These are phyloP conservation scores for Loxodonta africana DNA, from an alignment of 2,113 vertebrate species.

Conservation along the genomic window DNA sequence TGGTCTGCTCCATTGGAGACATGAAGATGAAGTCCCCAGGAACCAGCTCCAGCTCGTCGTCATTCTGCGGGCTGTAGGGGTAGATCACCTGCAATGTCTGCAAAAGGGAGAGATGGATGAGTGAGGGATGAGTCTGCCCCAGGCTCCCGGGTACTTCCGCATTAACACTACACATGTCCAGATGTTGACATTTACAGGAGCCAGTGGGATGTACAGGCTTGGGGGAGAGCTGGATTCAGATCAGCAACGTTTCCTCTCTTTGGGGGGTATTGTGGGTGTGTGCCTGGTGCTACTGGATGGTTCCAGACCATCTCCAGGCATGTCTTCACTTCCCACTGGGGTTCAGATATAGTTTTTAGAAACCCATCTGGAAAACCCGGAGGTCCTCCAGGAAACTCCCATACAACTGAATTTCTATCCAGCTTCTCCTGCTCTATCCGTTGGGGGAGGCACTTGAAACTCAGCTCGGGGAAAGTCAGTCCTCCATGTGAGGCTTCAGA, in stretches of 20 bases:
- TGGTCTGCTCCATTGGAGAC: slow-evolving; percentile 95
- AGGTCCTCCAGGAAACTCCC: neutral
- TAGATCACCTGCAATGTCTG: slow-evolving; percentile 98
- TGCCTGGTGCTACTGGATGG: neutral
- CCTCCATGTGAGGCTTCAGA: neutral
- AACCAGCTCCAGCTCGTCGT: slow-evolving; percentile 97
- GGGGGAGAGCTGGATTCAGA: neutral
- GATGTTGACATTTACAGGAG: rapidly evolving
- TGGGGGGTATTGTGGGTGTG: neutral
- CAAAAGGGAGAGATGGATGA: neutral
- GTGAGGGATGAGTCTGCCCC: neutral
- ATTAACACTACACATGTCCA: rapidly evolving
- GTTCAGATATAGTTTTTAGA: neutral
- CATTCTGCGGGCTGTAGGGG: slow-evolving; percentile 97
- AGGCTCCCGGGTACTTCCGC: rapidly evolving
- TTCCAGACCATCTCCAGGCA: neutral
- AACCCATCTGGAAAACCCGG: neutral
- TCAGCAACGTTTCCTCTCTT: neutral
- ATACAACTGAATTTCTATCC: neutral
- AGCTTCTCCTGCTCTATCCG: neutral
- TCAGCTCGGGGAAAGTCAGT: neutral
- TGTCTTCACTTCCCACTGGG: neutral
- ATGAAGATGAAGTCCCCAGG: slow-evolving; percentile 98
- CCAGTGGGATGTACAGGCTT: neutral
- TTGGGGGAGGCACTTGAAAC: too few species aligned